Conservation (phyloP, 2,888 invertebrate genomes). For the Omphaloscelis lunosa region DNA sequence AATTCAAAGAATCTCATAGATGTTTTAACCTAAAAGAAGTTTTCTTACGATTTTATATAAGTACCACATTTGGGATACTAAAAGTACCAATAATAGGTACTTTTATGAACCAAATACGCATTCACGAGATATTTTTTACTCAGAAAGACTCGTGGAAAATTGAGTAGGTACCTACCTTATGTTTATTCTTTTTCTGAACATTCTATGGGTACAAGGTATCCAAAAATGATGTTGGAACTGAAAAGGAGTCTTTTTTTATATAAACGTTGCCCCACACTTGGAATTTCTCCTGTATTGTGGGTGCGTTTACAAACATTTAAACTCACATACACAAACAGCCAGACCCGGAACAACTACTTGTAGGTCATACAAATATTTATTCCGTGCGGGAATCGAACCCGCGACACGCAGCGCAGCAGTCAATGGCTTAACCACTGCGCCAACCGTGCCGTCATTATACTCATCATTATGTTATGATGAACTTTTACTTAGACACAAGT, state of each 20-base stretch:
- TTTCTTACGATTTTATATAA: not conserved
- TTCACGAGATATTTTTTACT: not conserved
- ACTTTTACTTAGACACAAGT: not conserved
- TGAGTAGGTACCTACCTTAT: not conserved
- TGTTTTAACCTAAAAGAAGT: not conserved
- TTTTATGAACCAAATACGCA: not conserved
- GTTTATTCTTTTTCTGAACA: not conserved
- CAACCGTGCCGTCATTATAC: no score
- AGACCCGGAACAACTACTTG: no score
- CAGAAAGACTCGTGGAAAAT: not conserved
- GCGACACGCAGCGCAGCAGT: no score
- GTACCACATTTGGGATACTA: not conserved
- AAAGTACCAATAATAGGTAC: not conserved
- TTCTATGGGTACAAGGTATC: not conserved
- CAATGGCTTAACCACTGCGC: no score
- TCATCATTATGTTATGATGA: no score
- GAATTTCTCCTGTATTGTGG: no score
- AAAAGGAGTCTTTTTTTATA: no score
- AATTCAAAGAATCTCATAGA: slow-evolving; percentile 12
- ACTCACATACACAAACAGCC: no score
- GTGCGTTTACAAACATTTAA: no score
- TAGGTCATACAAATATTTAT: no score
- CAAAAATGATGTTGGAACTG: not conserved
- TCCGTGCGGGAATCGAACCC: no score
- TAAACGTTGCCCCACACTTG: no score